Evolutionary conservation across 2,888 invertebrate genomes (phyloP), one percentile per base, ranked within the genome.

Genomic region (Drosophila colorata): DNA sequence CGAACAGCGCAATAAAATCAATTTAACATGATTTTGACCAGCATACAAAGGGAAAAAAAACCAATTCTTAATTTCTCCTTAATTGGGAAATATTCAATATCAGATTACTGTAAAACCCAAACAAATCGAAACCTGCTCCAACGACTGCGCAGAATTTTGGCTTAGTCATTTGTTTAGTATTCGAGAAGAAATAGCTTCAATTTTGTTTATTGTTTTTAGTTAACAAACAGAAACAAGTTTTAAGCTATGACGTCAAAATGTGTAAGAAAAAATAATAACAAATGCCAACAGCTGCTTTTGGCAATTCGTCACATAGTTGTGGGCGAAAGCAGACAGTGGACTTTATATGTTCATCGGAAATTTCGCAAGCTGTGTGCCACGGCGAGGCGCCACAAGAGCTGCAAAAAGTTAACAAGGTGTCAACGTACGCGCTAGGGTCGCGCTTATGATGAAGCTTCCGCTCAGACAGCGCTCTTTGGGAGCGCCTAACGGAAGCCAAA

Each of bases 151-250:
- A 49, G 33, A 57, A 38, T 18, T 40, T 14, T 28, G 31, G 57
- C 52, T 75, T 55, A 68, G 72, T 75, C 74, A 75, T 55, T 51
- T 47, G 48, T n/a, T 70, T 66, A 69, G 74, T 51, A 58, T 53
- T 18, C 46, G 48, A 53, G 38, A 46, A 44, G 57, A 71, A 67
- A 60, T 57, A 59, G 51, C 58, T 57, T 37, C 41, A 46, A 40
- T 8, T 40, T 43, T n/a, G n/a, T 35, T 43, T 38, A 5, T 7
- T 53, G 56, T 3, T 43, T 23, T 53, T 48, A 40, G 20, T 68
- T 48, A 16, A 20, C 47, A 69, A 69, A 59, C 14, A 55, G 33
- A 64, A 75, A 68, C 76, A 71, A 56, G 76, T 75, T 76, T 63
- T 49, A 18, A 37, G 46, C 53, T 46, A 53, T 68, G 76, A 72